A percentile compares a stretch with the other conserved stretches of the same genome.
Conservation (phyloP, 2,113 vertebrate genomes). For the Otis tarda region DNA sequence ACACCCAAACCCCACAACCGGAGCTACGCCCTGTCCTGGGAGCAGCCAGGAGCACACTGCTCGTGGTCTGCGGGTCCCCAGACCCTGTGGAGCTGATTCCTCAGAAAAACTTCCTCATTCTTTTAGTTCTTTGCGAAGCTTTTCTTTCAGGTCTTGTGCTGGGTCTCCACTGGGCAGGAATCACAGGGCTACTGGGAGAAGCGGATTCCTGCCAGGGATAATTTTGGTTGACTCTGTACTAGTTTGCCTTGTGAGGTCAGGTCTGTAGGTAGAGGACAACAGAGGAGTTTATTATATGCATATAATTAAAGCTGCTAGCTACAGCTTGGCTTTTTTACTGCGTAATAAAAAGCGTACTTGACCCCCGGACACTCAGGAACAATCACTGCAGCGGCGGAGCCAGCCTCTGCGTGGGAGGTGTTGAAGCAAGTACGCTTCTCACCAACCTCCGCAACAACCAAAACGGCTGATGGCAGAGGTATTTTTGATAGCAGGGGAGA, state of each 20-base stretch:
- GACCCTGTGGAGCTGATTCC: not conserved
- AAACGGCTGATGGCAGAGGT: not conserved
- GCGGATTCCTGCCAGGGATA: not conserved
- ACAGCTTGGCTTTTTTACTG: not conserved
- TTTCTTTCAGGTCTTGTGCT: not conserved
- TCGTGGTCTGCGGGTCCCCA: rapidly evolving
- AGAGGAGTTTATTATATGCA: not conserved
- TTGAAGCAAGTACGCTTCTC: not conserved
- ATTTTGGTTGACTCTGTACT: not conserved
- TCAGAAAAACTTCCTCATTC: not conserved
- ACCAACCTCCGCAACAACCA: not conserved
- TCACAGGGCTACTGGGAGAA: not conserved
- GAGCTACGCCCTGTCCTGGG: not conserved
- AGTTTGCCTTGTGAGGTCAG: not conserved
- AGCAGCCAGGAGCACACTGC: rapidly evolving
- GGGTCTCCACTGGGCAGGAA: not conserved
- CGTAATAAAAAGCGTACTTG: not conserved
- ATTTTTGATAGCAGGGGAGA: not conserved
- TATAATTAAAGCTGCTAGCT: constrained; percentile 8
- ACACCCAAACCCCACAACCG: rapidly evolving
- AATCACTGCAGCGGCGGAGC: constrained; percentile 25
- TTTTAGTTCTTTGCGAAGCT: not conserved
- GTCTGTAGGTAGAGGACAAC: not conserved
- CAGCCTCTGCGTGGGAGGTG: constrained; percentile 3
- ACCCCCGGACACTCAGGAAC: not conserved